These are phyloP conservation scores for Abscondita cerata DNA, from an alignment of 2,888 invertebrate species.

Conservation along the genomic window DNA sequence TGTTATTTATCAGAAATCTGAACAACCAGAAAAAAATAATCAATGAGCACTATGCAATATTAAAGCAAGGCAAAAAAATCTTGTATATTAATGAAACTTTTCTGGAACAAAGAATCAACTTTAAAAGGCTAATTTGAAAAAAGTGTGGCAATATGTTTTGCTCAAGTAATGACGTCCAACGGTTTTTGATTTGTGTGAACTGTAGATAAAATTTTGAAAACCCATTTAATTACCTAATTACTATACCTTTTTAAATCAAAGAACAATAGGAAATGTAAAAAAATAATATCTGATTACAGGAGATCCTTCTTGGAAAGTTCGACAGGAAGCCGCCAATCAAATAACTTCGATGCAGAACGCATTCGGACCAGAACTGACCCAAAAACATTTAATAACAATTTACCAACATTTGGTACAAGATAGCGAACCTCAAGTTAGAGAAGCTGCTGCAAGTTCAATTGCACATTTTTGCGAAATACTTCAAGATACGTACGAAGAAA, in stretches of 20 bases:
- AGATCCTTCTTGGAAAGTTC: constrained; percentile 50
- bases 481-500: constrained; percentile 42
- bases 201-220: too few species aligned
- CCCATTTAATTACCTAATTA: too few species aligned
- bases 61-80: too few species aligned
- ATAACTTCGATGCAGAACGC: constrained; percentile 46
- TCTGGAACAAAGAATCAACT: too few species aligned
- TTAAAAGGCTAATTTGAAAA: not conserved
- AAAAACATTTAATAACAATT: constrained; percentile 46
- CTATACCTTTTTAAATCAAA: too few species aligned
- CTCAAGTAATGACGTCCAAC: not conserved
- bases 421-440: constrained; percentile 48
- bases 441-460: constrained; percentile 45
- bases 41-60: too few species aligned
- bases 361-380: constrained; percentile 39
- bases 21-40: too few species aligned
- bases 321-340: constrained; percentile 46
- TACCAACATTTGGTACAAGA: constrained; percentile 49
- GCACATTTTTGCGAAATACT: constrained; percentile 46
- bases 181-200: too few species aligned
- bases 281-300: constrained; percentile 39
- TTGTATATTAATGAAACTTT: too few species aligned
- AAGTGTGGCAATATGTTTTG: not conserved
- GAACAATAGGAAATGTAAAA: too few species aligned
- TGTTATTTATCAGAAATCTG: too few species aligned